Conservation (phyloP, 2,888 invertebrate species). For the Napeogenes sylphis region DNA sequence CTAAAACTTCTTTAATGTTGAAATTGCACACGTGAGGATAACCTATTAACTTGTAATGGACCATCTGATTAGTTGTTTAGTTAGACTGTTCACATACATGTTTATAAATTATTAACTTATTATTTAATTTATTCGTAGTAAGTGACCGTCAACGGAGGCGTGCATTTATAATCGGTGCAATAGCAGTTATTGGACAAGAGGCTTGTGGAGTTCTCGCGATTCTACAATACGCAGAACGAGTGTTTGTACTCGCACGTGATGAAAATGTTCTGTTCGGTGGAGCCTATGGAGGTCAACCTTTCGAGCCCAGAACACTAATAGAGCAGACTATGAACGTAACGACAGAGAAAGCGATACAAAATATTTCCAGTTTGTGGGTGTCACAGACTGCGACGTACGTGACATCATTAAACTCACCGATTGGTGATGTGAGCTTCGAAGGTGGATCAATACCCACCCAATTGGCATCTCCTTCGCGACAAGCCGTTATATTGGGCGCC, state of each 20-base stretch:
- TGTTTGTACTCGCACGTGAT: constrained; percentile 49
- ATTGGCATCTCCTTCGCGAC: constrained; percentile 42
- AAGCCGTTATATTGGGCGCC: constrained; percentile 48
- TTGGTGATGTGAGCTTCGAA: not conserved
- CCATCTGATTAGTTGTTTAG: too few species aligned
- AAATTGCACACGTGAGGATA: too few species aligned
- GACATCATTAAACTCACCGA: not conserved
- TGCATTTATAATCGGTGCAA: constrained; percentile 46
- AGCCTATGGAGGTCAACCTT: not conserved
- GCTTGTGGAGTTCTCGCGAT: constrained; percentile 57
- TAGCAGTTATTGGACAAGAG: constrained; percentile 58
- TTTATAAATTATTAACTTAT: too few species aligned
- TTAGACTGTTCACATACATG: too few species aligned
- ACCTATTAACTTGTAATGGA: too few species aligned
- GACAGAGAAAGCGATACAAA: not conserved
- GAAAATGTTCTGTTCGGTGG: not conserved
- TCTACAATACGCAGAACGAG: constrained; percentile 61
- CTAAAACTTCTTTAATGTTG: too few species aligned
- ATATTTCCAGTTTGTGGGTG: not conserved
- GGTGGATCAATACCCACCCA: constrained; percentile 7
- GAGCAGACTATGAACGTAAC: not conserved
- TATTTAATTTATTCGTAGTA: constrained; percentile 38
- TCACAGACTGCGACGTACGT: not conserved
- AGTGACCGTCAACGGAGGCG: constrained; percentile 44
- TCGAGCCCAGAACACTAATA: not conserved